These are phyloP conservation scores for Mirounga angustirostris DNA, from an alignment of 2,113 vertebrate genomes.

Conservation along the genomic window DNA sequence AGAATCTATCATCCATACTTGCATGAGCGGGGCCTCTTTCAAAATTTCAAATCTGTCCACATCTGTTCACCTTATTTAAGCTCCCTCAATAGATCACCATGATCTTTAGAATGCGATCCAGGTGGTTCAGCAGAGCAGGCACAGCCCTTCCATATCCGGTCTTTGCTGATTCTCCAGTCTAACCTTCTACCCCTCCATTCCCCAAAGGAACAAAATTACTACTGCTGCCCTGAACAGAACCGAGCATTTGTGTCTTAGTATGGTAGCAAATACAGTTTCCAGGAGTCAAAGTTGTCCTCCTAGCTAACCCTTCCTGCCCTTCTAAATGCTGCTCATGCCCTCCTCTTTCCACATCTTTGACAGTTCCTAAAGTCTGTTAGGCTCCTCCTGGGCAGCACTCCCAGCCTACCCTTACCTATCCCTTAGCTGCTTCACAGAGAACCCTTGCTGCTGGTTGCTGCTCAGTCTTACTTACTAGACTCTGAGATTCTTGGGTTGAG, in stretches of 20 bases:
- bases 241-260: not conserved
- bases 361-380: not conserved
- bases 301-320: not conserved
- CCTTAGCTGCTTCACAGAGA: not conserved
- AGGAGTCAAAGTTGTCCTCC: not conserved
- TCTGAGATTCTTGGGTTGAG: not conserved
- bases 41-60: constrained; percentile 19
- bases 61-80: constrained; percentile 1
- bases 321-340: not conserved
- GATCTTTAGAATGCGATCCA: not conserved
- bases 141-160: not conserved
- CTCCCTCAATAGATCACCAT: not conserved
- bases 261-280: not conserved
- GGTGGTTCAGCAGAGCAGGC: not conserved
- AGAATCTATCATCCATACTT: not conserved
- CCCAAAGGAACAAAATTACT: not conserved
- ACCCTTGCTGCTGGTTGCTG: not conserved
- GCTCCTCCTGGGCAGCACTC: not conserved
- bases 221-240: not conserved
- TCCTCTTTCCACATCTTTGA: not conserved
- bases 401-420: not conserved
- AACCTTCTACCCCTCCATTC: not conserved
- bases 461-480: not conserved
- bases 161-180: not conserved
- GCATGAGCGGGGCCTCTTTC: not conserved